phyloP scores from a whole-genome alignment of 2,888 invertebrate species.

The Sesamia inferens region DNA sequence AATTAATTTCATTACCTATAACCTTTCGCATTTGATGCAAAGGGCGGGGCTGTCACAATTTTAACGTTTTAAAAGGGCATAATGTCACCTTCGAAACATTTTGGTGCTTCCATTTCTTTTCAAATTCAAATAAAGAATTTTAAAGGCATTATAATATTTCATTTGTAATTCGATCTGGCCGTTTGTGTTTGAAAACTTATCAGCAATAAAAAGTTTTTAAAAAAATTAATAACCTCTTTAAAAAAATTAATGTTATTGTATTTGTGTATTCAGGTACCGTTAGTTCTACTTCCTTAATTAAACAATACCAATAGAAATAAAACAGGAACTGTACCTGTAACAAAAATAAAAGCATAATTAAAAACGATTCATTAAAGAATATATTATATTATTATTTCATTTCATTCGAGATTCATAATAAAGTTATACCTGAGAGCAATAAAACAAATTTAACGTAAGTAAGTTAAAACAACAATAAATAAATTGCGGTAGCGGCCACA shows the following conservation, averaged over 20 bases:
- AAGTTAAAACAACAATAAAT: slow-evolving; percentile 65
- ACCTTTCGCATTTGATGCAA: slow-evolving; percentile 57
- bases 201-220: too few species aligned
- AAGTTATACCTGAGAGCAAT: slow-evolving; percentile 57
- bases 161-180: background rate
- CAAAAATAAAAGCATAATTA: slow-evolving; percentile 31
- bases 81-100: slow-evolving; percentile 35
- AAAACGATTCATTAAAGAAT: slow-evolving; percentile 42
- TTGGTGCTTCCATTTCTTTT: slow-evolving; percentile 18
- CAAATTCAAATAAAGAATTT: background rate
- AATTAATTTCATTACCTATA: slow-evolving; percentile 65
- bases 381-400: slow-evolving; percentile 23
- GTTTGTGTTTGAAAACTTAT: background rate
- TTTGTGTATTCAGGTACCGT: background rate
- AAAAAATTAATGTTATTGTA: background rate
- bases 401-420: slow-evolving; percentile 48
- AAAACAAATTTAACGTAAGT: slow-evolving; percentile 61
- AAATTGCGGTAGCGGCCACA: slow-evolving; percentile 65
- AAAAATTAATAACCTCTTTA: background rate
- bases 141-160: too few species aligned
- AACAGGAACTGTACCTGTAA: slow-evolving; percentile 47
- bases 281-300: background rate
- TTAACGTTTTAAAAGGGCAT: slow-evolving; percentile 38
- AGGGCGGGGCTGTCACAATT: slow-evolving; percentile 52
- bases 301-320: slow-evolving; percentile 14